Base-by-base conservation (phyloP, 2,797 vertebrate species). In the Cynodonichthys magdalenae region DNA sequence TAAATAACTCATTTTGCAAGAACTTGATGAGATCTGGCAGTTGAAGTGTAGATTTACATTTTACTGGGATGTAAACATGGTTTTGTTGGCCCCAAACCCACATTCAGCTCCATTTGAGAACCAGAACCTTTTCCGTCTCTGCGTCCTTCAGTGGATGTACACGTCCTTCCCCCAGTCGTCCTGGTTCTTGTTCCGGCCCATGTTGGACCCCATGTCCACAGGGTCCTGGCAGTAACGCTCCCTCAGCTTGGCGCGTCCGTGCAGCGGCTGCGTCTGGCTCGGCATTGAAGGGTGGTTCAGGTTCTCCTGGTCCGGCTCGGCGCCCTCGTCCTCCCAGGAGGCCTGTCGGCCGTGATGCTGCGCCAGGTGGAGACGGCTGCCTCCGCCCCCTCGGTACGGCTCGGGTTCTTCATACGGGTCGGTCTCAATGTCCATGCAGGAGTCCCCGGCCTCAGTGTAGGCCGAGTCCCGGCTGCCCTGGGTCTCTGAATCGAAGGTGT, bases 371-470 rank as follows among this genome's bases (percentile, higher is more conserved):
- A 87, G 83, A 39, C 90, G 85, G 81, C 90, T 92, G 51, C 91
- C 81, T 5, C 85, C 84, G 1, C 90, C 73, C n/a, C 90, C 88
- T 3, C 90, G 92, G 69, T 96, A 96, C 1, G 92, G 92, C 75
- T 95, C 94, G 0, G 94, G 94, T 59, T 97, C 96, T 82, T 98
- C 96, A 0, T 95, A 97, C 18, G 96, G 96, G 61, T 99, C 96
- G 0, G 94, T 97, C 88, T 99, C 96, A 83, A 97, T 95, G 94
- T 98, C 97, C 93, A 96, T 95, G 90, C 95, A 96, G 66, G 95
- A 96, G 87, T 97, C 95, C 0, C 93, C 95, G 0, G 92, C 94
- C 85, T 99, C 96, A 2, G 95, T 96, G 92, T 96, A 98, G 79
- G 96, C 95, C 0, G 96, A 96, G 83, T 97, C 96, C 47, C 95